A percentile compares a stretch with the other conserved stretches of the same genome.
Evolutionary conservation across 1,140 invertebrate species (phyloP).

Genomic region (Pentalonia nigronervosa): DNA sequence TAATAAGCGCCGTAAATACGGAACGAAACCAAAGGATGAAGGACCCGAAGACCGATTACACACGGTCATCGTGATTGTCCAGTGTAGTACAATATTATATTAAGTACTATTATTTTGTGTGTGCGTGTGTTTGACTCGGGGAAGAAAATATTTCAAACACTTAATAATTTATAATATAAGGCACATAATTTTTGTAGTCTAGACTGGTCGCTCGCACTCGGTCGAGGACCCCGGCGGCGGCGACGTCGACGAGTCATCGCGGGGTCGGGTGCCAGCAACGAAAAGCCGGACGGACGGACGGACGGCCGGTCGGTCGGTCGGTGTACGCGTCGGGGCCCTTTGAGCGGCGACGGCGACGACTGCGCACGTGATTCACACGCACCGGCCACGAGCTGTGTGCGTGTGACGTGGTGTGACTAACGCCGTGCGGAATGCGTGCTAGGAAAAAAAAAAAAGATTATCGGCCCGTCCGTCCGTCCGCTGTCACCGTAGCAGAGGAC

Average conservation of each 20-base stretch:
- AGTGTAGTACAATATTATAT: too few relatives aligned
- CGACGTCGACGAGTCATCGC: neutral
- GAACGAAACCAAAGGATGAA: too few relatives aligned
- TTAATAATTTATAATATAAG: neutral
- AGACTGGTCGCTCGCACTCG: constrained; percentile 2
- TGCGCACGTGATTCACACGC: neutral
- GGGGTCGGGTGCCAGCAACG: constrained; percentile 20
- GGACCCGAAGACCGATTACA: too few relatives aligned
- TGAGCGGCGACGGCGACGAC: neutral
- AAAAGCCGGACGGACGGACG: neutral
- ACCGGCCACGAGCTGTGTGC: constrained; percentile 16
- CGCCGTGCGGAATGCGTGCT: constrained; percentile 26
- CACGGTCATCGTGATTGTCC: too few relatives aligned
- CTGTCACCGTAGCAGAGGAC: neutral
- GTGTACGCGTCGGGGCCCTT: neutral
- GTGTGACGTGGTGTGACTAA: neutral
- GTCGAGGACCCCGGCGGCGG: constrained; percentile 14
- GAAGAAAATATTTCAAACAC: neutral
- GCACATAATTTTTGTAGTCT: neutral
- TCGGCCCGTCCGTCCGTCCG: neutral
- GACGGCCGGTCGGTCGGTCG: neutral
- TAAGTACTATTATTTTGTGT: neutral
- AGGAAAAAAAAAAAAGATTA: neutral
- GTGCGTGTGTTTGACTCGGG: neutral
- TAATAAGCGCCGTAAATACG: too few relatives aligned